Base-by-base conservation (phyloP, 2,888 invertebrate genomes). In the Xylophagus ater region DNA sequence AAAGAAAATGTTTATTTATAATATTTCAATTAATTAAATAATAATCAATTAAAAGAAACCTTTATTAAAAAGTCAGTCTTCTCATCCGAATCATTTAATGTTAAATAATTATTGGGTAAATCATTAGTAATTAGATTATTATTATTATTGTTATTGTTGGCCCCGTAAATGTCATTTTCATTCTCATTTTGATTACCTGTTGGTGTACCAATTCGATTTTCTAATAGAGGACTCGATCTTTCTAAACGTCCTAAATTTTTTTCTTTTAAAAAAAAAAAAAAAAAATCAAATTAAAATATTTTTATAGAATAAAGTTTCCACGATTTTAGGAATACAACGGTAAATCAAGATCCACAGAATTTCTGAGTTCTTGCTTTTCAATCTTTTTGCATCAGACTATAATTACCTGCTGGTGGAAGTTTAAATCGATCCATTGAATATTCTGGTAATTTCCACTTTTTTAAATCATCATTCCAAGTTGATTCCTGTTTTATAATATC, bases 381-480 rank as follows among this genome's bases (percentile, higher is more conserved):
- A 26, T n/a, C 13, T n/a, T 2, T n/a, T 13, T 7, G 7, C 12
- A 12, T 26, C 13, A 26, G 5, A 13, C 8, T 46, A 49, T n/a
- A n/a, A n/a, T 54, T 57, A 70, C 72, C 71, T 46, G 78, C 73
- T 14, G 77, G 76, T 5, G 85, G 85, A 35, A 86, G 62, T 54
- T 77, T 77, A 1, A 79, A 78, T 43, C 75, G 69, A 21, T 72
- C 70, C 28, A 77, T 66, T 5, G 70, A 58, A 35, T 81, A 55
- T 44, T 81, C 79, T 0, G 86, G 86, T 38, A 87, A 56, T 52
- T 71, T 70, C 77, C 81, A 86, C 37, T 69, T 68, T 51, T 78
- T 74, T 2, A 71, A 63, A 41, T 85, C 83, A 42, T 85, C 85
- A 53, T 80, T 76, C 84, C 84, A 87, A 30, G 71, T 55, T 1